These are phyloP conservation scores for Torymus aiolomorphi DNA, from an alignment of 2,888 invertebrate genomes.

Conservation along the genomic window DNA sequence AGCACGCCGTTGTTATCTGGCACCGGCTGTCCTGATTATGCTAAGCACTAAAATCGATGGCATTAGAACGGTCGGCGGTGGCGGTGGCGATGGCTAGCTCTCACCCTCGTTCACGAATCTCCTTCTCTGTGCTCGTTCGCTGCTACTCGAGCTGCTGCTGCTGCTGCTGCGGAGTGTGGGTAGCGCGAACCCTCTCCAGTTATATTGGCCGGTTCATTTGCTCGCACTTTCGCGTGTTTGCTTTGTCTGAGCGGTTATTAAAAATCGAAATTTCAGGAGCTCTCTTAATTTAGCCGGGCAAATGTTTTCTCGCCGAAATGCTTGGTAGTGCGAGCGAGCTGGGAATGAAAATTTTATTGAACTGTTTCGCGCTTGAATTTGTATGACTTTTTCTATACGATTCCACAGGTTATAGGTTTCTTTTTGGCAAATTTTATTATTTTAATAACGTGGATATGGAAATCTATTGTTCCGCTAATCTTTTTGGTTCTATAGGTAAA, in stretches of 20 bases:
- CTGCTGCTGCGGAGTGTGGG: neutral
- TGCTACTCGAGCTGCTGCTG: neutral
- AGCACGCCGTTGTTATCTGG: conserved; percentile 62
- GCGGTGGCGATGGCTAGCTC: neutral
- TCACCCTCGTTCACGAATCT: conserved; percentile 42
- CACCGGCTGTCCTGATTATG: conserved; percentile 70
- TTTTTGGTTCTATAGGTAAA: no score
- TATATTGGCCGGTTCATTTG: conserved; percentile 30
- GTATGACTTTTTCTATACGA: no score
- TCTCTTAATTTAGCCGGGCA: conserved; percentile 8
- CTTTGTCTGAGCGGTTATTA: conserved; percentile 27
- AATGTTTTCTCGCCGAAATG: conserved; percentile 12
- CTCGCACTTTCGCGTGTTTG: conserved; percentile 14
- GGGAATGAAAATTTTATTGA: no score
- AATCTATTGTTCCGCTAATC: no score
- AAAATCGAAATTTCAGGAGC: conserved; percentile 25
- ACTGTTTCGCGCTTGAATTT: no score
- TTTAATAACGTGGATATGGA: no score
- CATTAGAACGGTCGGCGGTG: conserved; percentile 64
- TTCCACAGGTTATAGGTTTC: no score
- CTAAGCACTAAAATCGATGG: conserved; percentile 74
- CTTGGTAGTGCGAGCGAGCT: neutral
- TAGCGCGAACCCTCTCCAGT: neutral
- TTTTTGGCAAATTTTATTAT: no score
- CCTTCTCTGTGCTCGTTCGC: conserved; percentile 37